Evolutionary conservation across 2,797 vertebrate species (phyloP).

Genomic region (Graptemys geographica): DNA sequence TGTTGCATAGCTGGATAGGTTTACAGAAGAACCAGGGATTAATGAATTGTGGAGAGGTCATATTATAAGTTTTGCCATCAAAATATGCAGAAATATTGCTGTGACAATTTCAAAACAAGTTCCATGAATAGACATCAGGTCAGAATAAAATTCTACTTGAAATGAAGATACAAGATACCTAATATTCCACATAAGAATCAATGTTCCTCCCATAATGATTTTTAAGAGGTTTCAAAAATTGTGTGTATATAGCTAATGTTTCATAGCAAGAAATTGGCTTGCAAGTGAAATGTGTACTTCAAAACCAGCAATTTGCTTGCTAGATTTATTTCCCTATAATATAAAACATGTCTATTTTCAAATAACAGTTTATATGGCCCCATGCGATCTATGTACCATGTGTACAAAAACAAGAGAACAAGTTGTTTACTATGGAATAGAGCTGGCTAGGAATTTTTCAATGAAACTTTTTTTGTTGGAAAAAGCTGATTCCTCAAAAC

Average conservation of each 20-base stretch:
- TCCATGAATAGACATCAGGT: neutral
- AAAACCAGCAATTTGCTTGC: neutral
- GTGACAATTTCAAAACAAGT: neutral
- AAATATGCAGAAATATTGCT: neutral
- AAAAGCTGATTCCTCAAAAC: neutral
- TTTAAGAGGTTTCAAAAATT: neutral
- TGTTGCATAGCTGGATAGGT: constrained; percentile 37
- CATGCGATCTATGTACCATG: neutral
- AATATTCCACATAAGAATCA: neutral
- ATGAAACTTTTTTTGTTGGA: neutral
- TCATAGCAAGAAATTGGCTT: neutral
- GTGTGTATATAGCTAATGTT: neutral
- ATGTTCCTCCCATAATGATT: neutral
- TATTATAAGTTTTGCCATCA: constrained; percentile 32
- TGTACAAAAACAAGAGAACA: neutral
- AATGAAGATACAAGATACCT: neutral
- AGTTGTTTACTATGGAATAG: neutral
- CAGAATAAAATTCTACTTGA: neutral
- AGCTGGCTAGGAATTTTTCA: neutral
- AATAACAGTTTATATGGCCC: fast-evolving
- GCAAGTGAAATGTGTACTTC: neutral
- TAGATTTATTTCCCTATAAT: neutral
- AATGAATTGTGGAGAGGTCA: constrained; percentile 45
- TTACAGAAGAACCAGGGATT: constrained; percentile 19
- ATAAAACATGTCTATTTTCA: neutral